Evolutionary conservation across 2,797 vertebrate genomes (phyloP), one percentile per base, ranked within the genome.

Genomic region (Labroides dimidiatus): DNA sequence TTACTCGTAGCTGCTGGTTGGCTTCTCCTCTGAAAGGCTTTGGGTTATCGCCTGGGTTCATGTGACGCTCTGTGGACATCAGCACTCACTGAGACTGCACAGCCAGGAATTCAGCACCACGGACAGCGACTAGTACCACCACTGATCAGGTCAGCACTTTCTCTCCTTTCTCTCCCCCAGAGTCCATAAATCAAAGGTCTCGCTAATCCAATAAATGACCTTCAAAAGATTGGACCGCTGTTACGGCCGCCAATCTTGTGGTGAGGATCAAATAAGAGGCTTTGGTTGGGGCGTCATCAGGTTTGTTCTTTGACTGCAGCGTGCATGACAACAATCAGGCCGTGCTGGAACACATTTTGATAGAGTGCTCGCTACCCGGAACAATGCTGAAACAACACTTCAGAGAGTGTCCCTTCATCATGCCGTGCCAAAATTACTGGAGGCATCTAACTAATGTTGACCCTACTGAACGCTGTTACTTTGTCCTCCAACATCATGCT

Each of bases 191-290:
- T 87, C 78, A 75, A 81, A 77, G 48, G 65, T 50, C 68, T 68
- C 44, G 30, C 69, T 89, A 80, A 88, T 88, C 83, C 67, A 77
- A 86, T 81, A 82, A 89, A 62, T 87, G 84, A 89, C 84, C 87
- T 83, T 81, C 71, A 83, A 80, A 81, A 80, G 81, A 90, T 68
- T 81, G 84, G 79, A 75, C 66, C n/a, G 24, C 64, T 64, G 69
- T 80, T 82, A 80, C 72, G 42, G 73, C 75, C 82, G 75, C 58
- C 68, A 56, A 55, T 88, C 75, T 43, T 12, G 20, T 69, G 48
- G 19, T 58, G 77, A 84, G 55, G 49, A 81, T 85, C 69, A 80
- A 75, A 85, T 82, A 61, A 75, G 66, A 68, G 51, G 56, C 41
- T 84, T 74, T 75, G 71, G 78, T 72, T 71, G n/a, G 10, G 36